Evolutionary conservation across 2,113 vertebrate genomes (phyloP), one percentile per base, ranked within the genome.

Genomic region (Chaetorhynchus papuensis): DNA sequence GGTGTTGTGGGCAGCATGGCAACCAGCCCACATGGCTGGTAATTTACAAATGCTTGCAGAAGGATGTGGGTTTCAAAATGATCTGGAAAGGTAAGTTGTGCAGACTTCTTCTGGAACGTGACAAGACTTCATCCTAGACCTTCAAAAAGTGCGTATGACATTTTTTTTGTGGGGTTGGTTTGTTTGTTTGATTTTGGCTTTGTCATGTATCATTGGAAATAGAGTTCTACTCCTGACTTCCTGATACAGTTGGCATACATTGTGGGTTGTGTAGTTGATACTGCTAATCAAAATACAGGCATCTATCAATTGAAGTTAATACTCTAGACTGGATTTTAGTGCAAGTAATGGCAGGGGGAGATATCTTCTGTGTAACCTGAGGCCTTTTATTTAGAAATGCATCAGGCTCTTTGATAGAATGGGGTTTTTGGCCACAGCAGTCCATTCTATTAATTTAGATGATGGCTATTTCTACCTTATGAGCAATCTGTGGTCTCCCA

Each of bases 41-140:
- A 53, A 44, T 87, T 60, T 61, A 74, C 13, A 95, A 83, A 35
- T 80, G 27, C 60, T 57, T 0, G 0, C 50, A 42, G 31, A 39
- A 72, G 5, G 10, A 35, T 66, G 22, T 64, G 19, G 10, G 12
- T 91, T 89, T 91, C 41, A 61, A 74, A 88, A 93, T 33, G n/a
- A 30, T 44, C n/a, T 12, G 18, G n/a, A 96, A 96, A 98, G 98
- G 98, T 98, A 98, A 98, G 98, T 98, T 30, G 2, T 1, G 15
- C 52, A 59, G 35, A 63, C 19, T 24, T 3, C 27, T 33, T 2
- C 37, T 39, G 44, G n/a, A 89, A 63, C 59, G 27, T 18, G n/a
- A 15, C 1, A 3, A 50, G 64, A 53, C 45, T 74, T 76, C 81
- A 71, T 24, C 61, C 39, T 41, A 47, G 75, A 63, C 57, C 96